Evolutionary conservation across 2,113 vertebrate species (phyloP).

Genomic region (Solea solea): DNA sequence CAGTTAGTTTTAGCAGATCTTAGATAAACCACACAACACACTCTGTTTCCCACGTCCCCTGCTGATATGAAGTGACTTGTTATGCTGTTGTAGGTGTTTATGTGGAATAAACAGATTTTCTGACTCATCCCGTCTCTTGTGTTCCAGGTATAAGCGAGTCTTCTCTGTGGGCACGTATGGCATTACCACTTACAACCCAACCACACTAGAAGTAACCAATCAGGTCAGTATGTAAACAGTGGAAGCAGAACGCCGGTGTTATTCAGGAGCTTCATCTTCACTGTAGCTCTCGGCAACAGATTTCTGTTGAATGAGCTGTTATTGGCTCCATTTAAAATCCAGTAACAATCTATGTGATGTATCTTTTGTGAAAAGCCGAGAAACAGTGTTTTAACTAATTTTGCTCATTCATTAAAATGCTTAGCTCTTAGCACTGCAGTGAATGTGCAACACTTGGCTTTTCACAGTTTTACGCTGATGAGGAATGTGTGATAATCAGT

Average conservation of each 20-base stretch:
- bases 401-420: no score
- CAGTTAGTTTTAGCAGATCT: no score
- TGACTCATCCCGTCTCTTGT: slow-evolving; percentile 55
- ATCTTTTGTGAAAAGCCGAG: neutral
- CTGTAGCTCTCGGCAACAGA: neutral
- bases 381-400: no score
- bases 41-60: neutral
- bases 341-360: neutral
- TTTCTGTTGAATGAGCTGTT: neutral
- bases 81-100: neutral
- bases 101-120: slow-evolving; percentile 14
- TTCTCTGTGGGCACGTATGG: slow-evolving; percentile 97
- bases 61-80: neutral
- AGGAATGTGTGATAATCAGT: no score
- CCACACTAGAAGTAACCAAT: slow-evolving; percentile 98
- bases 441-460: no score
- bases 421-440: no score
- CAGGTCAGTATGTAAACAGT: slow-evolving; percentile 84
- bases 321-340: neutral
- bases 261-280: neutral
- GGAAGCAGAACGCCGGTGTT: neutral
- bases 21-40: no score
- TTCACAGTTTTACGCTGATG: no score
- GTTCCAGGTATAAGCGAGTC: slow-evolving; percentile 93
- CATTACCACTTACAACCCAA: slow-evolving; percentile 97